A percentile compares a stretch with the other conserved stretches of the same genome.
Conservation (phyloP, 2,113 vertebrate species). For the Coracopsis vasa region DNA sequence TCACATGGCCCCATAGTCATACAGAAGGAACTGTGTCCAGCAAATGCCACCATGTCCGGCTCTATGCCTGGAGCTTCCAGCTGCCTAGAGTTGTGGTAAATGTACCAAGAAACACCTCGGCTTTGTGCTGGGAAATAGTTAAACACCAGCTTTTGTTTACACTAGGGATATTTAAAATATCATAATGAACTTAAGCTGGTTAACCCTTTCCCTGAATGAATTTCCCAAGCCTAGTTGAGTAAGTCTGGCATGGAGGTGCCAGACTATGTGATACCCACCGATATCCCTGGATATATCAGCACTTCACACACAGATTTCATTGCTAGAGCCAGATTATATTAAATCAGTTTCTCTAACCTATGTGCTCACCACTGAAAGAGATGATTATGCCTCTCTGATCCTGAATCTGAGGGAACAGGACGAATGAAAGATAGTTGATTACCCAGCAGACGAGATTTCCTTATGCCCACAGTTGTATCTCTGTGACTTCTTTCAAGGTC, state of each 20-base stretch:
- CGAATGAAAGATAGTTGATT: not conserved
- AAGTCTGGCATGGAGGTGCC: not conserved
- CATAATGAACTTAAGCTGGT: not conserved
- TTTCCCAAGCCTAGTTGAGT: not conserved
- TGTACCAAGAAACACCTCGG: not conserved
- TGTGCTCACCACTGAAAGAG: not conserved
- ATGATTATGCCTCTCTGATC: not conserved
- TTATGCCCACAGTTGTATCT: not conserved
- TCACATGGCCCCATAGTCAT: rapidly evolving
- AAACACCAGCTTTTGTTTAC: not conserved
- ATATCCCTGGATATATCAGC: not conserved
- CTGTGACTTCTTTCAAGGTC: not conserved
- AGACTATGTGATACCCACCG: not conserved
- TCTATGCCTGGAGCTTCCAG: not conserved
- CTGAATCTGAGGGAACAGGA: not conserved
- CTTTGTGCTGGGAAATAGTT: not conserved
- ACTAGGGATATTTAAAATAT: not conserved
- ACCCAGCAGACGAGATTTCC: not conserved
- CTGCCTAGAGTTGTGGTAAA: not conserved
- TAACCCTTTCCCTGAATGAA: not conserved
- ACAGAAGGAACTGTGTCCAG: not conserved
- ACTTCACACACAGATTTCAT: not conserved
- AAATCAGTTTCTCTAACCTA: not conserved
- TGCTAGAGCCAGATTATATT: not conserved
- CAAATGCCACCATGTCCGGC: not conserved